Base-by-base conservation (phyloP, 2,113 vertebrate genomes). In the Rhinolophus sinicus region DNA sequence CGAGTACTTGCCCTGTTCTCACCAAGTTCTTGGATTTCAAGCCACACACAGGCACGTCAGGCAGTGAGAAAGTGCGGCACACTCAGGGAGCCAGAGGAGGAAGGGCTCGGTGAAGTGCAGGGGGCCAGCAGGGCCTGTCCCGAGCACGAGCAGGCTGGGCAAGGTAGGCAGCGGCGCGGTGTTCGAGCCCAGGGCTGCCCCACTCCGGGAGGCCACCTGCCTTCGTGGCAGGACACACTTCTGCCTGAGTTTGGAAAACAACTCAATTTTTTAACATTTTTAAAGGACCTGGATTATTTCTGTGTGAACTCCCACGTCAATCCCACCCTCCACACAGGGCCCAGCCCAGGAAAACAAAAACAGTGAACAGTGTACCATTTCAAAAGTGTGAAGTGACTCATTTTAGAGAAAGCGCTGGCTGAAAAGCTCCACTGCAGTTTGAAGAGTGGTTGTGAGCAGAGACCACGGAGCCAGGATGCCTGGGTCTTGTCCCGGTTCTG, bases 121-220 rank as follows among this genome's bases (percentile, higher is more conserved):
- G 50, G n/a, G 22, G 40, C 24, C 10, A 24, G 69, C 60, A 65
- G 72, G 50, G 21, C 12, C 30, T 4, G 2, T 14, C 54, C 30
- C 1, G 0, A 10, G 12, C 47, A 47, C 47, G 26, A 0, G 18
- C 4, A 44, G 58, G 70, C 85, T 22, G n/a, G 80, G 64, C 16
- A 50, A 50, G 52, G 16, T 15, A 40, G 52, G 70, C 13, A 0
- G 38, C 0, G 5, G 7, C 0, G 5, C 18, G 35, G 15, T 30
- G 5, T 2, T 21, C 60, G 47, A 58, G 56, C 28, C 72, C 15
- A 58, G n/a, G 5, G 5, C 26, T 6, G 3, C 4, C 40, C 75
- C 3, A 1, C 8, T 47, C 70, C 24, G 35, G 52, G 60, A 67
- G 10, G 7, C 67, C 14, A 54, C 64, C 44, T 26, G 78, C 67